A percentile compares a stretch with the other conserved stretches of the same genome.
Conservation (phyloP, 2,888 invertebrate species). For the Alloscopus bannaensis region DNA sequence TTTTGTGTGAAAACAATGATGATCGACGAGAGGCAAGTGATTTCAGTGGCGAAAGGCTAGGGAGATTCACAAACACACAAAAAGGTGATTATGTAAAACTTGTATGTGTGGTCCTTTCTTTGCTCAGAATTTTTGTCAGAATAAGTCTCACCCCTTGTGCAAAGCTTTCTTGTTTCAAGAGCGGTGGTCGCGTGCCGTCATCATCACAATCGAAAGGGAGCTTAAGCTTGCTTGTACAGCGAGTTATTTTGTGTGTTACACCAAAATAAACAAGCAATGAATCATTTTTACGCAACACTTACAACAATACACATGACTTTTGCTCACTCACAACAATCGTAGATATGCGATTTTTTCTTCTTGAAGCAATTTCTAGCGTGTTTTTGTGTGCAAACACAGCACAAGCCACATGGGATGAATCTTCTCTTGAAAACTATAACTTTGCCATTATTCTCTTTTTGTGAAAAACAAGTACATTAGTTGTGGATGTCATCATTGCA, state of each 20-base stretch:
- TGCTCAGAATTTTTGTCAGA: background rate
- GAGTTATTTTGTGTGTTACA: background rate
- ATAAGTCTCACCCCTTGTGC: background rate
- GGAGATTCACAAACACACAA: background rate
- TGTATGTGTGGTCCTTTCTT: constrained; percentile 5
- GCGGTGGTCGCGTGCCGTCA: constrained; percentile 52
- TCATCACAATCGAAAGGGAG: constrained; percentile 2
- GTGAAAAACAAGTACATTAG: no score
- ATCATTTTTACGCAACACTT: constrained; percentile 61
- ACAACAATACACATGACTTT: constrained; percentile 40
- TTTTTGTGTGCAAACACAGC: background rate
- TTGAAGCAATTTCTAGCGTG: background rate
- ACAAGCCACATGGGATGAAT: background rate
- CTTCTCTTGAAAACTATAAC: background rate
- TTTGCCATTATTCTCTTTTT: no score
- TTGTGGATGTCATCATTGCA: no score
- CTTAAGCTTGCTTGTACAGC: background rate
- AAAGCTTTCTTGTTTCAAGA: background rate
- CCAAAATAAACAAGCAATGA: constrained; percentile 37
- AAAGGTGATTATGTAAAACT: background rate
- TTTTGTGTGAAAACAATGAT: background rate
- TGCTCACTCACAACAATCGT: background rate
- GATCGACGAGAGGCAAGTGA: background rate
- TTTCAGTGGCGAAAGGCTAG: background rate
- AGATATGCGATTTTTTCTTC: background rate